Percentiles rank a stretch among this genome's conserved stretches.
Evolutionary conservation across 2,113 vertebrate species (phyloP).

Genomic region (Xenopus tropicalis): DNA sequence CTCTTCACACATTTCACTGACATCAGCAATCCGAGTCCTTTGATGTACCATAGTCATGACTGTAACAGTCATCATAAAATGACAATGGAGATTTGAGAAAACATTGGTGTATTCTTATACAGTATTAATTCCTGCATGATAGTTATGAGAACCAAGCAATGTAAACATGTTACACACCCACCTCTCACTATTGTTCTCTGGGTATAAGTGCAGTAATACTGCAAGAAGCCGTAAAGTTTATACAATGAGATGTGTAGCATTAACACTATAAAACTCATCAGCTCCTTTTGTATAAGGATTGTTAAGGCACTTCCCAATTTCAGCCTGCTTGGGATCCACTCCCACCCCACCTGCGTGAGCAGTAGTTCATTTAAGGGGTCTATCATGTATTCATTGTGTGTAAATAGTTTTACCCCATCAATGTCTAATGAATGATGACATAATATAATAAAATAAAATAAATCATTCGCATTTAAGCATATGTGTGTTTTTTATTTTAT

Average conservation of each 20-base stretch:
- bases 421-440: too few relatives aligned
- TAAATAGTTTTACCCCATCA: too few relatives aligned
- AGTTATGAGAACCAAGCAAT: conserved; percentile 41
- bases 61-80: conserved; percentile 23
- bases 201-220: conserved; percentile 30
- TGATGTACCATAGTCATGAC: conserved; percentile 27
- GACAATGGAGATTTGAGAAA: conserved; percentile 21
- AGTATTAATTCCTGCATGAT: conserved; percentile 16
- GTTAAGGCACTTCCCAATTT: conserved; percentile 13
- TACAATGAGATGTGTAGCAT: conserved; percentile 19
- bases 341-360: not conserved
- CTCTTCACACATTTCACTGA: not conserved
- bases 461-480: too few relatives aligned
- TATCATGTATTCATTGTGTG: too few relatives aligned
- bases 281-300: not conserved
- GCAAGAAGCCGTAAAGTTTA: conserved; percentile 24
- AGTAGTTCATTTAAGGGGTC: too few relatives aligned
- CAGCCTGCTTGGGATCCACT: not conserved
- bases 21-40: conserved; percentile 22
- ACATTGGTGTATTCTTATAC: conserved; percentile 34
- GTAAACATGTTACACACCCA: conserved; percentile 42
- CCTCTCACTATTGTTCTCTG: conserved; percentile 42
- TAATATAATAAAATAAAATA: too few relatives aligned
- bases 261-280: too few relatives aligned
- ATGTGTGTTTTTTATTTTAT: too few relatives aligned